These are phyloP conservation scores for Paratrypauchen microcephalus DNA, from an alignment of 2,797 vertebrate species.

Conservation along the genomic window DNA sequence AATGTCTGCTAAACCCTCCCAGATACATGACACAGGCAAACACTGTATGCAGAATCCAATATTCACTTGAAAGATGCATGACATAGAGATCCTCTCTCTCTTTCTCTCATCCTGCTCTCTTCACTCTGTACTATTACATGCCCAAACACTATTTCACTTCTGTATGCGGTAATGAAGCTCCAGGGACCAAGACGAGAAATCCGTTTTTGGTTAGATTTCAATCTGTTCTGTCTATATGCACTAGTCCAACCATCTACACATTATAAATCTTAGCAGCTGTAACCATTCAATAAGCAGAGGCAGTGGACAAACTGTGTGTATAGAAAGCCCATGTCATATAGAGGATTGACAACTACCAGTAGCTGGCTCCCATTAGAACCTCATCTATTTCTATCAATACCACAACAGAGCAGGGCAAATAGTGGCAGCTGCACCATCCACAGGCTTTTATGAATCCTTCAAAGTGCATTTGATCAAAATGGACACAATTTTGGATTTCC, in stretches of 20 bases:
- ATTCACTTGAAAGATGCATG: slow-evolving; percentile 32
- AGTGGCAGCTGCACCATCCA: slow-evolving; percentile 41
- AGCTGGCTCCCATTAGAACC: slow-evolving; percentile 52
- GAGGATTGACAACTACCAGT: slow-evolving; percentile 43
- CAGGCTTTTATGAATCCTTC: neutral
- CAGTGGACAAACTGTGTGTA: slow-evolving; percentile 41
- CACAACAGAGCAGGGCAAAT: slow-evolving; percentile 38
- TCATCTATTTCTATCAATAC: slow-evolving; percentile 61
- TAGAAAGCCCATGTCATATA: slow-evolving; percentile 30
- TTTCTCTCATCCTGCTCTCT: neutral
- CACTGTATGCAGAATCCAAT: slow-evolving; percentile 28
- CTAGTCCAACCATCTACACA: slow-evolving; percentile 24
- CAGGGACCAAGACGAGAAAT: slow-evolving; percentile 22
- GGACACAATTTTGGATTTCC: slow-evolving; percentile 5
- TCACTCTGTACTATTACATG: slow-evolving; percentile 6
- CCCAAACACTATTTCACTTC: slow-evolving; percentile 32
- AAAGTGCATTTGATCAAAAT: neutral
- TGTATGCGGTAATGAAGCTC: slow-evolving; percentile 25
- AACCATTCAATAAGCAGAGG: slow-evolving; percentile 40
- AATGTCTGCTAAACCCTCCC: slow-evolving; percentile 35
- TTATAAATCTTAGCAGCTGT: slow-evolving; percentile 42
- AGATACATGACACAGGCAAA: slow-evolving; percentile 19
- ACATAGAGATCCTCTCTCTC: slow-evolving; percentile 5
- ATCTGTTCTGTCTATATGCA: slow-evolving; percentile 18
- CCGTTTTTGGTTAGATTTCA: slow-evolving; percentile 6